These are phyloP conservation scores for Halcyon chelicuti DNA, from an alignment of 2,797 vertebrate species.

Conservation along the genomic window DNA sequence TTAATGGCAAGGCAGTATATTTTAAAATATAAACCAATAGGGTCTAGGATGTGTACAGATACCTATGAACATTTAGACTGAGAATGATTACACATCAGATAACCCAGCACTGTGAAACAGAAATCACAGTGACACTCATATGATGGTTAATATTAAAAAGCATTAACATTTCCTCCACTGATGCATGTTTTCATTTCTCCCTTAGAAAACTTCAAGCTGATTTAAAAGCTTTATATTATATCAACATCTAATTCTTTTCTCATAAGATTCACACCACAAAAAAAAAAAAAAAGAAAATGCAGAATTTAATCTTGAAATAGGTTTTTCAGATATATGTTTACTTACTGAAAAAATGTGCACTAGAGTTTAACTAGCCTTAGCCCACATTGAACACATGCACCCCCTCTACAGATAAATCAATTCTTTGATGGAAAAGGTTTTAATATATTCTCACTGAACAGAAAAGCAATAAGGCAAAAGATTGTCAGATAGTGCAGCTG, in stretches of 20 bases:
- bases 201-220: background rate
- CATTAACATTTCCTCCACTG: background rate
- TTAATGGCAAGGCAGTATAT: background rate
- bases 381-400: background rate
- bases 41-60: background rate
- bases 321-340: background rate
- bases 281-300: background rate
- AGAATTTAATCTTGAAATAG: background rate
- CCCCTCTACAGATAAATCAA: slow-evolving; percentile 19
- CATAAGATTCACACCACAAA: background rate
- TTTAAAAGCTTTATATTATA: background rate
- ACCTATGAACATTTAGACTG: background rate
- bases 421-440: slow-evolving; percentile 50
- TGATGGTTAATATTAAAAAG: background rate
- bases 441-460: slow-evolving; percentile 38
- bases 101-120: background rate
- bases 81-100: background rate
- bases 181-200: background rate
- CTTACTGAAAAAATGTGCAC: background rate
- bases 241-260: background rate
- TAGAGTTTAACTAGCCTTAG: background rate
- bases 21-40: background rate
- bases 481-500: background rate
- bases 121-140: background rate
- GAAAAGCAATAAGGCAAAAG: background rate